A percentile compares a stretch with the other conserved stretches of the same genome.
These are phyloP conservation scores for Rhopalosiphum maidis DNA, from an alignment of 1,140 invertebrate genomes.

Conservation along the genomic window DNA sequence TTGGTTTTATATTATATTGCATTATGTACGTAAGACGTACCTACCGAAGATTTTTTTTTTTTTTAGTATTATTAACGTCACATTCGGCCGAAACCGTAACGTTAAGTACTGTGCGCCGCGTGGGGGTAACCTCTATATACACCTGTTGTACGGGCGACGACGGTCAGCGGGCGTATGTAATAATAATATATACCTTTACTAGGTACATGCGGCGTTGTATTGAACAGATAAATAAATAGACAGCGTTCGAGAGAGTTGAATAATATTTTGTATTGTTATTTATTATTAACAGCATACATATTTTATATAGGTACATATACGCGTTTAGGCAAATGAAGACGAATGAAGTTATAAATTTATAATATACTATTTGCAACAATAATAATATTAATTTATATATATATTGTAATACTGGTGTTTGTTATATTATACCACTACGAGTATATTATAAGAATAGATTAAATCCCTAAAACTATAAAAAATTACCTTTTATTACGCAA, in stretches of 20 bases:
- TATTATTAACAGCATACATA: neutral
- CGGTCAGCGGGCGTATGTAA: too few relatives aligned
- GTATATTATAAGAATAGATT: too few relatives aligned
- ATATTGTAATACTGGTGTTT: too few relatives aligned
- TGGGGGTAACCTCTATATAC: neutral
- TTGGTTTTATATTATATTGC: neutral
- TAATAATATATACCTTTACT: too few relatives aligned
- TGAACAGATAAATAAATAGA: neutral
- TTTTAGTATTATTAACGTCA: neutral
- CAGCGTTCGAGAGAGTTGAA: neutral
- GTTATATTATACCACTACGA: too few relatives aligned
- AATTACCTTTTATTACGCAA: too few relatives aligned
- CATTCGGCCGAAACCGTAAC: neutral
- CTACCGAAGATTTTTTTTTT: neutral
- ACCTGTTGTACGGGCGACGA: neutral
- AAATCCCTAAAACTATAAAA: too few relatives aligned
- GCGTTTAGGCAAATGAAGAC: too few relatives aligned
- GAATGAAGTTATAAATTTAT: too few relatives aligned
- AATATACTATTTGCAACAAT: too few relatives aligned
- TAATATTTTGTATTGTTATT: neutral
- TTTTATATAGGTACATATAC: too few relatives aligned
- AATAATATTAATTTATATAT: too few relatives aligned
- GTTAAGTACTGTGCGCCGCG: neutral
- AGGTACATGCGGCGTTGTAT: neutral
- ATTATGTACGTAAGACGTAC: neutral